phyloP scores from a whole-genome alignment of 2,113 vertebrate species.

The Gopherus evgoodei region DNA sequence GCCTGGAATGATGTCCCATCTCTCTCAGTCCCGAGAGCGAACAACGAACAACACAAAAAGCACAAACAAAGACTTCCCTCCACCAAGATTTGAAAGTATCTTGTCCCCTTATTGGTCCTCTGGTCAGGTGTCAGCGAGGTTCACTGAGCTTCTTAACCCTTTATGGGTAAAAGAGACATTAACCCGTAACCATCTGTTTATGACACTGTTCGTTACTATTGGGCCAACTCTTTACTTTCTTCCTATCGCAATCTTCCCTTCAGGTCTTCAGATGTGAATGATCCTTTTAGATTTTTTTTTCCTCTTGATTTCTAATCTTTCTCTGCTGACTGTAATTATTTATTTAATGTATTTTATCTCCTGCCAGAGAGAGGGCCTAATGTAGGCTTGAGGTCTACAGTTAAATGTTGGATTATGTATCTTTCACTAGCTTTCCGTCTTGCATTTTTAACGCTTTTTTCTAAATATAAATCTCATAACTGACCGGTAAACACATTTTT shows the following conservation, averaged over 20 bases:
- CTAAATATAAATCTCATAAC: accelerated
- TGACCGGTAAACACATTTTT: accelerated
- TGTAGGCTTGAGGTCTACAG: neutral
- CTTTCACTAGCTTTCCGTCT: slow-evolving; percentile 23
- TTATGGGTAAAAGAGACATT: too few species aligned
- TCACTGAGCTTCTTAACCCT: too few species aligned
- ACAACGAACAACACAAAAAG: too few species aligned
- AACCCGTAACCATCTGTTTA: too few species aligned
- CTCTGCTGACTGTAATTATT: slow-evolving; percentile 38
- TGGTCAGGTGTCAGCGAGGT: too few species aligned
- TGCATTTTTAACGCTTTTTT: accelerated
- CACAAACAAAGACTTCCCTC: too few species aligned
- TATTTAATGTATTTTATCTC: slow-evolving; percentile 54
- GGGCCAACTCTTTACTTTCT: neutral
- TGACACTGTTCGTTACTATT: neutral
- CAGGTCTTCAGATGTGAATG: neutral
- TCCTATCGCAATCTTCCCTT: neutral
- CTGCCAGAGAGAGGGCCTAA: neutral
- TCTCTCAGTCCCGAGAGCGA: too few species aligned
- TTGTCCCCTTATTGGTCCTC: too few species aligned
- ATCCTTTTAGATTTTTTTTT: slow-evolving; percentile 27
- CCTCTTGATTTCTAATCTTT: slow-evolving; percentile 9
- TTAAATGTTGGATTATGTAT: accelerated
- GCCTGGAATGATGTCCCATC: too few species aligned
- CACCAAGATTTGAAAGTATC: too few species aligned